Evolutionary conservation across 2,797 vertebrate genomes (phyloP).

Genomic region (Hydrolagus colliei): DNA sequence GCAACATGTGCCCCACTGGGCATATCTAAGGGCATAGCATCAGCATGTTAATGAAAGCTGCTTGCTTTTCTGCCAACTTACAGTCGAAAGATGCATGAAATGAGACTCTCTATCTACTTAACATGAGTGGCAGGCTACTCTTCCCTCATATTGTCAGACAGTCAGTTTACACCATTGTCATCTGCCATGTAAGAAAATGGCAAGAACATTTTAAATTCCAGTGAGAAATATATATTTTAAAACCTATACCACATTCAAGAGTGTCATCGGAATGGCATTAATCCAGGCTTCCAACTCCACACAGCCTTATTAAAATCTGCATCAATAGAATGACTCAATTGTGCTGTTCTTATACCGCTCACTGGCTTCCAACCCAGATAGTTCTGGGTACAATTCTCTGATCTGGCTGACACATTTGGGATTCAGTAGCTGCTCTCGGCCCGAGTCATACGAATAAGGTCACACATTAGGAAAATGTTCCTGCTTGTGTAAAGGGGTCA

Average conservation of each 20-base stretch:
- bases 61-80: constrained; percentile 21
- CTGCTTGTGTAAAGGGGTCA: neutral
- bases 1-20: constrained; percentile 37
- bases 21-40: constrained; percentile 20
- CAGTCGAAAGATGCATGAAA: neutral
- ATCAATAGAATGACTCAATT: neutral
- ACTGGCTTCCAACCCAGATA: neutral
- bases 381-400: neutral
- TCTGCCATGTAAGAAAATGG: neutral
- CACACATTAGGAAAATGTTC: neutral
- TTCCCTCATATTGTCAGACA: constrained; percentile 1
- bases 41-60: constrained; percentile 32
- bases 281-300: neutral
- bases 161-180: neutral
- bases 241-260: neutral
- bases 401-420: neutral
- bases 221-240: neutral
- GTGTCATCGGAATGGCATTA: neutral
- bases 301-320: neutral
- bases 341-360: neutral
- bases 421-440: neutral
- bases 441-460: neutral
- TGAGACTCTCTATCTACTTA: neutral
- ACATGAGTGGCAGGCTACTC: neutral
- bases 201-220: constrained; percentile 4